Conservation (phyloP, 2,888 invertebrate species). For the Lysandra bellargus region DNA sequence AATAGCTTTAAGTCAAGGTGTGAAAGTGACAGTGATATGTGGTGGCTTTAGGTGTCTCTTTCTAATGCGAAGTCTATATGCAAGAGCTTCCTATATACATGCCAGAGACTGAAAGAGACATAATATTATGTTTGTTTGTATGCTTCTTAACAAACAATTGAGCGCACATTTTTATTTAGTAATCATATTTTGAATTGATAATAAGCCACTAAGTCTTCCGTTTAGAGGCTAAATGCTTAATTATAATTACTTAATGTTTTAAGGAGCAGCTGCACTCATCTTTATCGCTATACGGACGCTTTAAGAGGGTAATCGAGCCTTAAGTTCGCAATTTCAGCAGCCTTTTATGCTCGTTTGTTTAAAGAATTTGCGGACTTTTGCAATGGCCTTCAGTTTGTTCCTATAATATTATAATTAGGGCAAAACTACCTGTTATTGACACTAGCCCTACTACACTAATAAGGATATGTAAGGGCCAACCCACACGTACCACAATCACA, state of each 20-base stretch:
- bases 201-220: conserved; percentile 14
- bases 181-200: neutral
- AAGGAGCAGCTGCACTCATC: neutral
- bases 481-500: no score
- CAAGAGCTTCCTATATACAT: neutral
- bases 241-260: neutral
- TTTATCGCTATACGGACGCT: neutral
- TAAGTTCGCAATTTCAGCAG: conserved; percentile 3
- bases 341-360: neutral
- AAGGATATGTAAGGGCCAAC: no score
- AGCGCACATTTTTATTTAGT: neutral
- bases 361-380: conserved; percentile 3
- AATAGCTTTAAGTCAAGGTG: neutral
- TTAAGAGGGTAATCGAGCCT: conserved; percentile 1
- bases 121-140: neutral
- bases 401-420: neutral
- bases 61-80: neutral
- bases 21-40: neutral
- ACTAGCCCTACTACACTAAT: neutral
- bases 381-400: conserved; percentile 1
- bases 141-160: neutral
- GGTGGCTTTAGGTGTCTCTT: neutral
- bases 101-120: neutral
- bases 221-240: conserved; percentile 16
- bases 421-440: neutral